Conservation (phyloP, 2,888 invertebrate genomes). For the Rhamphomyia laevipes region DNA sequence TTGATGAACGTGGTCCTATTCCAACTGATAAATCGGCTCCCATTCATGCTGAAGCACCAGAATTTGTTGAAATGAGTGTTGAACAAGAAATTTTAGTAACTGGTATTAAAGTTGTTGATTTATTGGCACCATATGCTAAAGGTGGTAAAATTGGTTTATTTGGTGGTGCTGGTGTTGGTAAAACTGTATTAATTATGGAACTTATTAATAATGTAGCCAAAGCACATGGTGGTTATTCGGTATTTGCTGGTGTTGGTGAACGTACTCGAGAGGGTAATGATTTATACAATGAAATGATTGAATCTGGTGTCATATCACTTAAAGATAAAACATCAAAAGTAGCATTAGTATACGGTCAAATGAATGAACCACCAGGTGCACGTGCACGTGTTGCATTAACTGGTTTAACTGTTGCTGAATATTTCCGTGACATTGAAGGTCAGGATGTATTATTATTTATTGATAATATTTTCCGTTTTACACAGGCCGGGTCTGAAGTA, state of each 20-base stretch:
- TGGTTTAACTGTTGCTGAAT: slow-evolving; percentile 87
- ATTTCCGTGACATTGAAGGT: slow-evolving; percentile 90
- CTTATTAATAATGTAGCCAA: slow-evolving; percentile 93
- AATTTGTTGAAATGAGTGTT: slow-evolving; percentile 79
- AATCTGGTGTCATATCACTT: slow-evolving; percentile 81
- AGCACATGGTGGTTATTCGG: slow-evolving; percentile 93
- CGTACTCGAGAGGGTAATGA: slow-evolving; percentile 94
- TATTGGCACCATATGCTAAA: slow-evolving; percentile 85
- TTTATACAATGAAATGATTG: slow-evolving; percentile 94
- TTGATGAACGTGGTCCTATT: slow-evolving; percentile 84
- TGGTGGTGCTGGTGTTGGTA: slow-evolving; percentile 91
- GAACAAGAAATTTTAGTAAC: slow-evolving; percentile 72
- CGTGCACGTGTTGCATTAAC: slow-evolving; percentile 89
- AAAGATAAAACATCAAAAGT: slow-evolving; percentile 86
- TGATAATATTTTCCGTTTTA: slow-evolving; percentile 94
- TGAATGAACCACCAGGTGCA: slow-evolving; percentile 96
- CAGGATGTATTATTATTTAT: slow-evolving; percentile 92
- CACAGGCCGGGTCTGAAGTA: slow-evolving; percentile 81
- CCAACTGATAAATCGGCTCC: slow-evolving; percentile 58
- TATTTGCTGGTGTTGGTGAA: slow-evolving; percentile 92
- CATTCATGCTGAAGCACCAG: slow-evolving; percentile 82
- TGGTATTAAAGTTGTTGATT: slow-evolving; percentile 89
- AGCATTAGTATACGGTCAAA: slow-evolving; percentile 88
- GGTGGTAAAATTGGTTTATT: slow-evolving; percentile 93
- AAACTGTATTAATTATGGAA: slow-evolving; percentile 95